These are phyloP conservation scores for Mustela lutreola DNA, from an alignment of 2,113 vertebrate species.

Conservation along the genomic window DNA sequence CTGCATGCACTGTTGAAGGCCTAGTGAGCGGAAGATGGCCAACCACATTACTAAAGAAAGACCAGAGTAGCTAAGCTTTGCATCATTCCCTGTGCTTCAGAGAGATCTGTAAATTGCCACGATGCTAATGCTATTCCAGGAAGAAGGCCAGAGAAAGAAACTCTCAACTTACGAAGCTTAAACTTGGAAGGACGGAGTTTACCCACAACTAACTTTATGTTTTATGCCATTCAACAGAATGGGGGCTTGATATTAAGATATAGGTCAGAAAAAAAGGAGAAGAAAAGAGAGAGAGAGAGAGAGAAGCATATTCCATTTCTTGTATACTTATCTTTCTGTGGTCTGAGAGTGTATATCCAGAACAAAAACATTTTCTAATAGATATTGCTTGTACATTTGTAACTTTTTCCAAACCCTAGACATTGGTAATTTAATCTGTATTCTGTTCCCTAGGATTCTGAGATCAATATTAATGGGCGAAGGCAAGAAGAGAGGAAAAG, in stretches of 20 bases:
- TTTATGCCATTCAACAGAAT: conserved; percentile 31
- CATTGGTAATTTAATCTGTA: conserved; percentile 1
- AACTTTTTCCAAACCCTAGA: background rate
- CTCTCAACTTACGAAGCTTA: background rate
- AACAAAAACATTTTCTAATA: conserved; percentile 22
- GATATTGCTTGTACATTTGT: background rate
- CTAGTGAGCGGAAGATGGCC: background rate
- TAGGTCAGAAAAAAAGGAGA: background rate
- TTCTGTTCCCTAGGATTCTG: conserved; percentile 14
- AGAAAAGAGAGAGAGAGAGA: background rate
- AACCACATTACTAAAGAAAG: background rate
- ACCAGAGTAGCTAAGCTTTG: background rate
- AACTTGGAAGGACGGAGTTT: conserved; percentile 28
- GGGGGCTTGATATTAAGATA: background rate
- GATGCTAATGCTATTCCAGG: background rate
- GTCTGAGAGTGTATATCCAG: background rate
- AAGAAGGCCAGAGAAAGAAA: conserved; percentile 28
- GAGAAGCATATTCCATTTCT: background rate
- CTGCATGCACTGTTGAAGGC: background rate
- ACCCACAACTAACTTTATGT: background rate
- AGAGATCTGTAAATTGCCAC: background rate
- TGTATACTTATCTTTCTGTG: background rate
- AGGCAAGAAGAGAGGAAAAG: conserved; percentile 7
- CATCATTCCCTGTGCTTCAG: background rate
- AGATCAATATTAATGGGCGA: background rate